Conservation (phyloP, 2,797 vertebrate species). For the Darevskia nairensis region DNA sequence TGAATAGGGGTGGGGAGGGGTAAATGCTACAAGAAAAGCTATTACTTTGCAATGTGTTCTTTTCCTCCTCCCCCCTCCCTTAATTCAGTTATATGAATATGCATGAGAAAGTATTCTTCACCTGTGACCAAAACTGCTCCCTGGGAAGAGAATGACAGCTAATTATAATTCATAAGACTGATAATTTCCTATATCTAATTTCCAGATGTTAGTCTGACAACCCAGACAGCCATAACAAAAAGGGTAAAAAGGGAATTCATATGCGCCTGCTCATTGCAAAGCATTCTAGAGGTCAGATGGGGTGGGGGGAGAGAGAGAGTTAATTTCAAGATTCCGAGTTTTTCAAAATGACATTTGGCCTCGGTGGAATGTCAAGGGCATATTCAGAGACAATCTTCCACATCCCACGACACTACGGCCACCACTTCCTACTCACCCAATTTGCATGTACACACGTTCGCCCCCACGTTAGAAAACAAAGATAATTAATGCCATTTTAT, state of each 20-base stretch:
- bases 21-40: constrained; percentile 42
- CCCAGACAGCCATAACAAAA: constrained; percentile 66
- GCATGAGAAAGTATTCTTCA: constrained; percentile 53
- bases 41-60: constrained; percentile 46
- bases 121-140: constrained; percentile 61
- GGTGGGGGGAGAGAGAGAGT: constrained; percentile 51
- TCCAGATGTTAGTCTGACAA: constrained; percentile 67
- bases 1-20: neutral
- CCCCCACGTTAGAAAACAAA: constrained; percentile 35
- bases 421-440: neutral
- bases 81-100: constrained; percentile 49
- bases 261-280: constrained; percentile 65
- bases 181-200: constrained; percentile 64
- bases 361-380: constrained; percentile 52
- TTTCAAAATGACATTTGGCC: constrained; percentile 60
- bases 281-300: constrained; percentile 59
- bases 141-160: constrained; percentile 65
- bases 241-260: constrained; percentile 55
- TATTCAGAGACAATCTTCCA: constrained; percentile 51
- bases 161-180: constrained; percentile 70
- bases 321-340: constrained; percentile 67
- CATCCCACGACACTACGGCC: neutral
- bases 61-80: neutral
- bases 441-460: neutral
- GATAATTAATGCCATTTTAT: constrained; percentile 71